Evolutionary conservation across 2,888 invertebrate species (phyloP), one percentile per base, ranked within the genome.

Genomic region (Mellilla xanthometata): DNA sequence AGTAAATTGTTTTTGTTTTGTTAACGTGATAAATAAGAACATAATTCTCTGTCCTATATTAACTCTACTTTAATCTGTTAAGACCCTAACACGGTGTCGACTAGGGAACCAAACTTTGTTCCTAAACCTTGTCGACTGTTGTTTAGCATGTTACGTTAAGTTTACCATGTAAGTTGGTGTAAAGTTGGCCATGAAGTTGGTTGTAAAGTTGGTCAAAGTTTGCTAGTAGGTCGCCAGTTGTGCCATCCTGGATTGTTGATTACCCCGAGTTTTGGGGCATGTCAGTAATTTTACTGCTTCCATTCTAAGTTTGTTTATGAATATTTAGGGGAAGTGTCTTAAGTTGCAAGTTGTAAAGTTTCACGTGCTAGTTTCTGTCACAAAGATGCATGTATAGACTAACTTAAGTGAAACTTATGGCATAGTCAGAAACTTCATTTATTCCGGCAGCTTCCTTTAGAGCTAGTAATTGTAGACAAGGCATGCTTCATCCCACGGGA

Each of bases 201-300:
- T 19, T 19, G 15, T 5, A 19, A 19, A 19, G 4, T 19, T 19
- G 15, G 15, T 5, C 15, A 6, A 13, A 44, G 44, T 52, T 52
- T 23, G 23, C 44, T 28, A 36, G 35, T 36, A 24, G 32, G 30
- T 23, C 38, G 39, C 34, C 30, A 19, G 15, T 19, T 19, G 6
- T 5, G 6, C 2, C 15, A 3, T 7, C 12, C 13, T 3, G 7
- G 26, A 10, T 7, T 10, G 35, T 26, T 26, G 13, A 12, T 13
- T 24, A 26, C 10, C 13, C 6, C 4, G 13, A 26, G 13, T 8
- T 22, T 27, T 15, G 26, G 9, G 35, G 26, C 15, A 24, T 26
- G 35, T 27, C 26, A 15, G 15, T 35, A 13, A 35, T 35, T 26
- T 10, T 27, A 35, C 26, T 9, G 34, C 13, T 23, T 1, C 15